Base-by-base conservation (phyloP, 2,888 invertebrate genomes). In the Thereva unica region DNA sequence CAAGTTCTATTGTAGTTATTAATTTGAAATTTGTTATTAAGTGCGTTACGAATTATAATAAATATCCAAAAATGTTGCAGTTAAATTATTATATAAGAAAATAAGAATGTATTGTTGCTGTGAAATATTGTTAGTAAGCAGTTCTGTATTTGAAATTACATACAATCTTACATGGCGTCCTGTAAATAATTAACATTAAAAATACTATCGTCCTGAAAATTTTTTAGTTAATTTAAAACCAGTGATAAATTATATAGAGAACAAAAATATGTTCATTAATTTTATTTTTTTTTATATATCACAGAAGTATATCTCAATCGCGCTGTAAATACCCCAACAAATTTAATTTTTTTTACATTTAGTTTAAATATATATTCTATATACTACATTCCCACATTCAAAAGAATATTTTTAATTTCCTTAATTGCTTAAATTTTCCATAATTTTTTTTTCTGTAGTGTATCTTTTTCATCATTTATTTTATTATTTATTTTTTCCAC, bases 311-410 rank as follows among this genome's bases (percentile, higher is more conserved):
- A 5, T 41, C 61, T 40, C 61, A 61, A 61, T 50, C 61, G 12
- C 7, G 34, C 38, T 50, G 50, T 52, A 66, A 66, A 59, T 57
- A 67, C 56, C 54, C 66, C 66, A 57, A 66, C 57, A 64, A 67
- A 64, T 53, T 57, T 59, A 53, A 59, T 52, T 66, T 81, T 81
- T 81, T 82, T 83, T 82, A 82, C 83, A 82, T 83, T 82, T 72
- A 73, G 75, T 74, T 49, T 61, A 50, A 49, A 38, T 53, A 59
- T 61, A 82, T 83, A 83, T 82, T 82, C 83, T 83, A 83, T 82
- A 83, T 82, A 80, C 82, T 83, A 83, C 82, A 83, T 73, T 82
- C 81, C 82, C 83, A 83, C 82, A 83, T 73, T 73, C 82, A 82
- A 83, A 82, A 82, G 80, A 81, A 66, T 68, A 67, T 66, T 64